Base-by-base conservation (phyloP, 2,113 vertebrate genomes). In the human region DNA sequence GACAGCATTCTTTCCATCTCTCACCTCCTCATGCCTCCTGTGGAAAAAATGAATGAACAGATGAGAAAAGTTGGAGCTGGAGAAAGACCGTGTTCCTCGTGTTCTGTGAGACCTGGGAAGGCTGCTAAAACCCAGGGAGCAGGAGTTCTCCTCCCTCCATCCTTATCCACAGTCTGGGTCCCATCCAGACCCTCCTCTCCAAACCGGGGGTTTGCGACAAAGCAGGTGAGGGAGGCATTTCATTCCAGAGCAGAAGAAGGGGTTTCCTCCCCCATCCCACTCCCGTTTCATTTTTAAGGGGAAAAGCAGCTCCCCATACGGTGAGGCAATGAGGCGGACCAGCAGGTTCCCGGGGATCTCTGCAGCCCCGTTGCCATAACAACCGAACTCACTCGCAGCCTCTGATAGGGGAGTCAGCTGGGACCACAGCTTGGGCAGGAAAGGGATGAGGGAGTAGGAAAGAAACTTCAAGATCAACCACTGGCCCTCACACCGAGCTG, bases 331-430 rank as follows among this genome's bases (percentile, higher is more conserved):
- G 75, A 78, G 43, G 45, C 8, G 4, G 55, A 80, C 45, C 90
- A 89, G 48, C 14, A 1, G 83, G 55, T 84, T 93, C 66, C 66
- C 52, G 70, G 90, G 89, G 90, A 81, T 25, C 52, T 48, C 25
- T 1, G 14, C 23, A 55, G 76, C 57, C 76, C 76, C 5, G 1
- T 75, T 95, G 70, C 87, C 70, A 91, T 66, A 45, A 70, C 93
- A 96, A 93, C 78, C 82, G 75, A 64, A 59, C 61, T 96, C 87
- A 40, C 38, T 61, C 61, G 43, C 48, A 73, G 82, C 95, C 81
- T 76, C 82, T 91, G 38, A 27, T 70, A 38, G 11, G 66, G n/a
- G 45, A 88, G 38, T 45, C 59, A 73, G 43, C 61, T 35, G 78
- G 72, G 83, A 78, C 43, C 87, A 50, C 43, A 80, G 90, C 87